Evolutionary conservation across 2,888 invertebrate genomes (phyloP).

Genomic region (Patella ulyssiponensis): DNA sequence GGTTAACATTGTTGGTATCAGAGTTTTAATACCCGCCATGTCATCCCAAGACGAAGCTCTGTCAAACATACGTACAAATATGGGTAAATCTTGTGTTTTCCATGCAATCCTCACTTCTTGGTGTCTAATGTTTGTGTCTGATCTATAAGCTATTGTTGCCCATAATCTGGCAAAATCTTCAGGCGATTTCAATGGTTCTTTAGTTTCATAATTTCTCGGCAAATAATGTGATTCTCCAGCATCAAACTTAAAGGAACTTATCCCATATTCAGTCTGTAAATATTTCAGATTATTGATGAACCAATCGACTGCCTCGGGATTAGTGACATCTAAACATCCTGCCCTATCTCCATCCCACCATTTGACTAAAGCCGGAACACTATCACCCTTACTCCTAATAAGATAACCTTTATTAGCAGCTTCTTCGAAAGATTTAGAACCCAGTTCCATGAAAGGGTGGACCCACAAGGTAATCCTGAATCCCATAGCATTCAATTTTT

Average conservation of each 20-base stretch:
- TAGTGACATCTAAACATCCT: constrained; percentile 90
- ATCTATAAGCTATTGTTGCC: constrained; percentile 53
- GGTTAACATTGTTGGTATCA: constrained; percentile 84
- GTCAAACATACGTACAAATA: constrained; percentile 83
- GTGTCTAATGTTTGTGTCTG: constrained; percentile 70
- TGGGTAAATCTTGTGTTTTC: constrained; percentile 85
- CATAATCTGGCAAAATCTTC: constrained; percentile 56
- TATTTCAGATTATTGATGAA: constrained; percentile 79
- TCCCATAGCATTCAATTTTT: constrained; percentile 76
- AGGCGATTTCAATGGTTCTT: constrained; percentile 46
- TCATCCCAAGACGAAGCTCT: constrained; percentile 89
- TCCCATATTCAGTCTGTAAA: constrained; percentile 78
- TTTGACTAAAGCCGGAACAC: constrained; percentile 75
- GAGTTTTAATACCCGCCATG: constrained; percentile 81
- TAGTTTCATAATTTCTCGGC: constrained; percentile 50
- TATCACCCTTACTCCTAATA: neutral
- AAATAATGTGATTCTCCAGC: constrained; percentile 75
- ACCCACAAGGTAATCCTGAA: constrained; percentile 85
- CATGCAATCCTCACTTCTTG: constrained; percentile 91
- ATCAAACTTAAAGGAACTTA: constrained; percentile 86
- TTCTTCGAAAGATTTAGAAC: constrained; percentile 64
- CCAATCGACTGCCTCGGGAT: constrained; percentile 87
- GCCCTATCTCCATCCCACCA: constrained; percentile 83
- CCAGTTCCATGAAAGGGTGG: constrained; percentile 72
- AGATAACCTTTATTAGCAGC: neutral